Percentiles rank a stretch among this genome's conserved stretches.
Evolutionary conservation across 2,797 vertebrate genomes (phyloP).

Genomic region (Heteromormyrus szaboi): DNA sequence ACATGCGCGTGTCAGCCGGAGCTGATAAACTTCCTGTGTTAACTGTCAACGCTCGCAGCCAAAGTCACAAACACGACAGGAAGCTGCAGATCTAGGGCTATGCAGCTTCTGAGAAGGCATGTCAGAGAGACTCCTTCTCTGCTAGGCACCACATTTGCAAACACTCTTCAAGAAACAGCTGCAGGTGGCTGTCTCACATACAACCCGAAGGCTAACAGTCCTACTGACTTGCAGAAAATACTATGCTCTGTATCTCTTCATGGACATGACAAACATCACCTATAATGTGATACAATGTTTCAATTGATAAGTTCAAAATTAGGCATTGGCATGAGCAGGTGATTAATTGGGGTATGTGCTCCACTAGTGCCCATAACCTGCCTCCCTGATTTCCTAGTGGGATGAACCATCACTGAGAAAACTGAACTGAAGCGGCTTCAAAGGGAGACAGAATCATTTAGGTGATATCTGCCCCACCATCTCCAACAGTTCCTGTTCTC

Average conservation of each 20-base stretch:
- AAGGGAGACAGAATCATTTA: neutral
- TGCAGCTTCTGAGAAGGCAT: neutral
- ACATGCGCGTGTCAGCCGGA: neutral
- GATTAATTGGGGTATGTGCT: neutral
- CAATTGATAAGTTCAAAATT: neutral
- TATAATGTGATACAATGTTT: neutral
- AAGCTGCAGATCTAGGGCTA: neutral
- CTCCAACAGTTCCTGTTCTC: conserved; percentile 3
- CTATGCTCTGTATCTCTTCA: neutral
- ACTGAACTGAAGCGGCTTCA: neutral
- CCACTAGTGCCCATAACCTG: neutral
- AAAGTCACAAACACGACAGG: conserved; percentile 16
- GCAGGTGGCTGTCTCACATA: neutral
- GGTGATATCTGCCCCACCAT: neutral
- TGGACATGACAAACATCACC: neutral
- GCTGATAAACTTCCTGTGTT: conserved; percentile 22
- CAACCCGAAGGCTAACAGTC: neutral
- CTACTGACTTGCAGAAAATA: neutral
- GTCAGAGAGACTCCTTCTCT: neutral
- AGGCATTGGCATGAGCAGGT: neutral
- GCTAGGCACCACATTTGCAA: neutral
- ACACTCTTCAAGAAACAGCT: neutral
- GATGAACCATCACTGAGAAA: neutral
- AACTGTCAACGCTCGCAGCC: conserved; percentile 13
- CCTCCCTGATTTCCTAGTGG: neutral